Base-by-base conservation (phyloP, 2,888 invertebrate species). In the Aporophyla nigra region DNA sequence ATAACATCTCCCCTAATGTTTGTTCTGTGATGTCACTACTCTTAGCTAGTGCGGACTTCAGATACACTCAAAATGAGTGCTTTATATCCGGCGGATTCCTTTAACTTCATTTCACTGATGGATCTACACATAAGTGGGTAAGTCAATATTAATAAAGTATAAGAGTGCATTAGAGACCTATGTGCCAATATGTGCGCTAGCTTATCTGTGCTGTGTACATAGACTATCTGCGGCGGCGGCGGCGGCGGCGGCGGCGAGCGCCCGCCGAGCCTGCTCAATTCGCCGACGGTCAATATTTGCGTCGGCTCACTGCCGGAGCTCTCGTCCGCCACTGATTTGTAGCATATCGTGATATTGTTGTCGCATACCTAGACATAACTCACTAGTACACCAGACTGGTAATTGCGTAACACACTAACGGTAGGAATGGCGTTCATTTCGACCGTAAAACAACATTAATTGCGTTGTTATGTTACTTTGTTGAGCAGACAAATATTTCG, bases 281-380 rank as follows among this genome's bases (percentile, higher is more conserved):
- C 71, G 54, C 46, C 61, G 74, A 43, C 62, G 82, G 82, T 58
- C 76, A 79, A 68, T 81, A 79, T 49, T 74, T 58, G 67, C 81
- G 54, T 14, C 59, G 19, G 19, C 27, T 53, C 54, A 46, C 58
- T 27, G 53, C 21, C 71, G 16, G 14, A 4, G 43, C 19, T 33
- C 9, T 9, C 16, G 53, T 53, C 54, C 21, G 54, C n/a, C 51
- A 33, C 51, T 56, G 27, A 43, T n/a, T 49, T n/a, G 27, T 62
- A 43, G 40, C 69, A 5, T 43, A 2, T 59, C 5, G 21, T 40
- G 58, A 73, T 49, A 43, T 56, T n/a, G n/a, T 40, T 54, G 27
- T 43, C 46, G 51, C 21, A 46, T 19, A 27, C 21, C 10, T 14
- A 62, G 61, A 40, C 10, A 21, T 53, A 21, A 10, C 40, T 19